These are phyloP conservation scores for Norana najaformis DNA, from an alignment of 2,888 invertebrate genomes.

Conservation along the genomic window DNA sequence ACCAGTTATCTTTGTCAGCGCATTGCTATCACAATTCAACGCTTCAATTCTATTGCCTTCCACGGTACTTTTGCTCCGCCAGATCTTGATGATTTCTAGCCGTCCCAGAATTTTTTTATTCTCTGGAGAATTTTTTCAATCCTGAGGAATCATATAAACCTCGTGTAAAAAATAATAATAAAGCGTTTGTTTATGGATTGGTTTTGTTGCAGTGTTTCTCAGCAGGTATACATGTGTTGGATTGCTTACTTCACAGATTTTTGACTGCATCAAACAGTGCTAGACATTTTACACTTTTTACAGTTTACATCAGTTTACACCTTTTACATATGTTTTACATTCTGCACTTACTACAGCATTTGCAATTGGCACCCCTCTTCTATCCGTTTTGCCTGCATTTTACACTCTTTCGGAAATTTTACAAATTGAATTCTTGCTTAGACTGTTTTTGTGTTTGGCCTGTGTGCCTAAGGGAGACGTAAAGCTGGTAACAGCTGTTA, in stretches of 20 bases:
- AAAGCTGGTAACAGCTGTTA: background rate
- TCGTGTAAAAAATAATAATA: too few species aligned
- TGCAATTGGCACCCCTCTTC: background rate
- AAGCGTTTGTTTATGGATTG: background rate
- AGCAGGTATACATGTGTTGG: background rate
- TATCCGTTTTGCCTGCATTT: background rate
- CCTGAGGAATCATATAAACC: too few species aligned
- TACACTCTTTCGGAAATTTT: background rate
- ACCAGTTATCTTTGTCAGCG: too few species aligned
- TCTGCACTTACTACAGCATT: conserved; percentile 13
- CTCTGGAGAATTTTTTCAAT: too few species aligned
- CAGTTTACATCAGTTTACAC: background rate
- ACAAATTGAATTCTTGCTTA: background rate
- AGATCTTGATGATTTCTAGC: too few species aligned
- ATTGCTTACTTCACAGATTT: background rate
- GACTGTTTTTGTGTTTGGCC: background rate
- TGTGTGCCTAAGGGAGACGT: background rate
- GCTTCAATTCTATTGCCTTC: too few species aligned
- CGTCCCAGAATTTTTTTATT: too few species aligned
- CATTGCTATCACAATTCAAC: too few species aligned
- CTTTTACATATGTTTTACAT: background rate
- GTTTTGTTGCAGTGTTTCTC: background rate
- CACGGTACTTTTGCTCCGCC: too few species aligned
- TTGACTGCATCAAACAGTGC: too few species aligned
- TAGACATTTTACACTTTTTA: background rate